A percentile compares a stretch with the other conserved stretches of the same genome.
These are phyloP conservation scores for Matsumyia berberina DNA, from an alignment of 2,888 invertebrate genomes.

Conservation along the genomic window DNA sequence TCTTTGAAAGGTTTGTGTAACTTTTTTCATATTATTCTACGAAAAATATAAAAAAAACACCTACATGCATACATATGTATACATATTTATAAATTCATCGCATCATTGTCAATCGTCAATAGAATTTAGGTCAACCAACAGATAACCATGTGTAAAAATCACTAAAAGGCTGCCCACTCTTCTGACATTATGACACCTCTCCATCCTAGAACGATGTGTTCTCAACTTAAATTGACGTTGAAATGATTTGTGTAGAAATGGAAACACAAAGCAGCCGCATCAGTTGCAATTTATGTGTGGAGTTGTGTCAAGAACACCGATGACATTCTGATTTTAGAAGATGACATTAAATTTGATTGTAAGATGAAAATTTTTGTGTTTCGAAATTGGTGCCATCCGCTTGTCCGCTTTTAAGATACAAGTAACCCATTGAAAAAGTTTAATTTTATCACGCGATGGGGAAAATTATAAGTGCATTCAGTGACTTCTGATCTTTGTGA, in stretches of 20 bases:
- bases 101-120: slow-evolving; percentile 45
- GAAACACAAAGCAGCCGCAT: slow-evolving; percentile 25
- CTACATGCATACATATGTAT: too few relatives aligned
- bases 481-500: slow-evolving; percentile 16
- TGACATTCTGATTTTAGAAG: slow-evolving; percentile 19
- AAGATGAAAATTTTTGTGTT: slow-evolving; percentile 10
- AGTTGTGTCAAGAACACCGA: background rate
- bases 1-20: too few relatives aligned
- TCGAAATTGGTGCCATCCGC: slow-evolving; percentile 31
- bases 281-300: slow-evolving; percentile 5
- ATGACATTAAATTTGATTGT: slow-evolving; percentile 51
- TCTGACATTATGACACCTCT: slow-evolving; percentile 29
- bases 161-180: slow-evolving; percentile 19
- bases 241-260: slow-evolving; percentile 24
- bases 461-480: slow-evolving; percentile 17
- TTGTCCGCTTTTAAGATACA: slow-evolving; percentile 4
- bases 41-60: too few relatives aligned
- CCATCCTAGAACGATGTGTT: background rate
- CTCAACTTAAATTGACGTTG: slow-evolving; percentile 5
- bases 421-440: background rate
- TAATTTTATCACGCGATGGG: background rate
- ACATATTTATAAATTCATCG: background rate
- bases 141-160: slow-evolving; percentile 22
- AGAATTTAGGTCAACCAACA: slow-evolving; percentile 42
- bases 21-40: too few relatives aligned